Percentiles rank a stretch among this genome's conserved stretches.
Evolutionary conservation across 2,888 invertebrate genomes (phyloP).

Genomic region (Geotrupes spiniger): DNA sequence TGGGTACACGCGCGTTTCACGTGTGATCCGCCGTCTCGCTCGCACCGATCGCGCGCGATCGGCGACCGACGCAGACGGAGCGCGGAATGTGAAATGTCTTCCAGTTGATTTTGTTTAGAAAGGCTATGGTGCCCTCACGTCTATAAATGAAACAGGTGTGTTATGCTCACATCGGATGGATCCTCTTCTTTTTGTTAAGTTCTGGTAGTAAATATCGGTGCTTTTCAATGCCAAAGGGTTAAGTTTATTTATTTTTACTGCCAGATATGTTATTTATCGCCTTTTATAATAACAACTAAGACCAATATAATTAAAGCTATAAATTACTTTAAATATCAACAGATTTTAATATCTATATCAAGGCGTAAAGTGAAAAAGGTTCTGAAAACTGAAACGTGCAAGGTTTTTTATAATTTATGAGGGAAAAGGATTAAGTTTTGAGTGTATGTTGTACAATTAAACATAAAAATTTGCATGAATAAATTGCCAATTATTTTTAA

Average conservation of each 20-base stretch:
- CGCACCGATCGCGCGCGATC: slow-evolving; percentile 7
- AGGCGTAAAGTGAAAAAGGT: background rate
- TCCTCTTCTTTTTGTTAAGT: slow-evolving; percentile 17
- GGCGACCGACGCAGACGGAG: slow-evolving; percentile 14
- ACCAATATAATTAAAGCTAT: slow-evolving; percentile 26
- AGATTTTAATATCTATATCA: slow-evolving; percentile 26
- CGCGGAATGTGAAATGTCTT: slow-evolving; percentile 17
- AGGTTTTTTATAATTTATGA: too few relatives aligned
- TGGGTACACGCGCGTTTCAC: slow-evolving; percentile 1
- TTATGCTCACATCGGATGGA: slow-evolving; percentile 9
- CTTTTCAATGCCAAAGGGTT: slow-evolving; percentile 26
- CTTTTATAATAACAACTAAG: slow-evolving; percentile 6
- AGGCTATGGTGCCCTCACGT: slow-evolving; percentile 34
- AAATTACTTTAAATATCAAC: slow-evolving; percentile 27
- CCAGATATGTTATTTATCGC: slow-evolving; percentile 15
- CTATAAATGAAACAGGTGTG: slow-evolving; percentile 30
- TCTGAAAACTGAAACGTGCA: too few relatives aligned
- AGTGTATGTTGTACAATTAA: too few relatives aligned
- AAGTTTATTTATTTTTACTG: slow-evolving; percentile 16
- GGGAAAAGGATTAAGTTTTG: too few relatives aligned
- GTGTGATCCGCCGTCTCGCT: slow-evolving; percentile 6
- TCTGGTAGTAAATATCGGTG: slow-evolving; percentile 28
- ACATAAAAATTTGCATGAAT: too few relatives aligned
- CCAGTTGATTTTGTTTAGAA: slow-evolving; percentile 27
- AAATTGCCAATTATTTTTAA: too few relatives aligned